Conservation (phyloP, 2,888 invertebrate species). For the Sphecodes monilicornis region DNA sequence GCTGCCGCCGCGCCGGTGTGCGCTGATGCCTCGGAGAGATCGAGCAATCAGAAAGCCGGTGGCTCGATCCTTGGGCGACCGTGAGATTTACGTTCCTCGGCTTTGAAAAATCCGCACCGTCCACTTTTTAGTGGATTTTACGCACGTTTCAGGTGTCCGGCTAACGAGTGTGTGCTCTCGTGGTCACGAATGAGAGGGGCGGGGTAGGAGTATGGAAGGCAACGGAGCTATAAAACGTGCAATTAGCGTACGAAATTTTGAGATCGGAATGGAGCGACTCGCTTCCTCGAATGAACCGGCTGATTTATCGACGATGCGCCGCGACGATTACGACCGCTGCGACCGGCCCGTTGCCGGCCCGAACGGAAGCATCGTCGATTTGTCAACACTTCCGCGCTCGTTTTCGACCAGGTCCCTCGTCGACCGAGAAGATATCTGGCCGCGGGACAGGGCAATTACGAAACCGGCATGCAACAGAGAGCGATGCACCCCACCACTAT, state of each 20-base stretch:
- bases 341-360: neutral
- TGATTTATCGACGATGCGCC: conserved; percentile 20
- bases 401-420: neutral
- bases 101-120: conserved; percentile 10
- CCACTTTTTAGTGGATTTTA: conserved; percentile 12
- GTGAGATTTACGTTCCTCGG: conserved; percentile 54
- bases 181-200: neutral
- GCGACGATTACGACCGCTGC: conserved; percentile 32
- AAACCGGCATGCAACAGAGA: conserved; percentile 10
- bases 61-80: conserved; percentile 16
- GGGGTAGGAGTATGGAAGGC: neutral
- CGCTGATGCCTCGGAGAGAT: conserved; percentile 46
- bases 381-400: conserved; percentile 50
- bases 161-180: conserved; percentile 30
- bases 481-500: neutral
- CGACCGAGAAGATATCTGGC: conserved; percentile 16
- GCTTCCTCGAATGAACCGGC: neutral
- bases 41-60: conserved; percentile 39
- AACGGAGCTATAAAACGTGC: conserved; percentile 9
- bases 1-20: too few relatives aligned
- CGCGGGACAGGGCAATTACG: conserved; percentile 21
- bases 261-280: conserved; percentile 18
- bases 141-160: conserved; percentile 27
- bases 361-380: conserved; percentile 53
- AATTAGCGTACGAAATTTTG: conserved; percentile 44